phyloP scores from a whole-genome alignment of 2,113 vertebrate species.

The Antechinus flavipes region DNA sequence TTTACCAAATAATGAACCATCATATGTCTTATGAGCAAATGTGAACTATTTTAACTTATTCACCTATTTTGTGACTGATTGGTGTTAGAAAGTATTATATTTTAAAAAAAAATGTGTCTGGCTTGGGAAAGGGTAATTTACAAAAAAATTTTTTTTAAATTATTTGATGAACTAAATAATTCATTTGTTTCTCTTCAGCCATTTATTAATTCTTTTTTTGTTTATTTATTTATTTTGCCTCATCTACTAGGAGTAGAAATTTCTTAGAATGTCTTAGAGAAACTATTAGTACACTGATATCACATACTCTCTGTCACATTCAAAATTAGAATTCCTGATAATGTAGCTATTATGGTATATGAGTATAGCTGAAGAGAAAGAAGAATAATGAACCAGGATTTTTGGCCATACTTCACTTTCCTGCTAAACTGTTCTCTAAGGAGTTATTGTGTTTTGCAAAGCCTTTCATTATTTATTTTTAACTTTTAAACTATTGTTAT shows the following conservation, averaged over 20 bases:
- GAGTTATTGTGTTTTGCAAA: neutral
- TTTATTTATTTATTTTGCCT: neutral
- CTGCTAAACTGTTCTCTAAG: neutral
- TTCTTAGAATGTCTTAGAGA: neutral
- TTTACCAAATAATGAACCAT: neutral
- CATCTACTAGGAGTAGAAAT: neutral
- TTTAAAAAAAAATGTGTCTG: neutral
- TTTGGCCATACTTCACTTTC: neutral
- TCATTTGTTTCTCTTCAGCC: neutral
- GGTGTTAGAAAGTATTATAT: neutral
- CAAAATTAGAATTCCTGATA: neutral
- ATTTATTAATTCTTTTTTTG: too few relatives aligned
- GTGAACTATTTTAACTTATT: neutral
- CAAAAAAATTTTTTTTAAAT: neutral
- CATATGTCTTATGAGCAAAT: conserved; percentile 14
- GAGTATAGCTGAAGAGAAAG: neutral
- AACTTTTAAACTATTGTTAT: neutral
- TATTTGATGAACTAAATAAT: too few relatives aligned
- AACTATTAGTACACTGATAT: neutral
- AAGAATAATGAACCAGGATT: neutral
- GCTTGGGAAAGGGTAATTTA: neutral
- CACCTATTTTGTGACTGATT: neutral
- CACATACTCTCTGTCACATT: neutral
- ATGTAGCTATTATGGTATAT: neutral
- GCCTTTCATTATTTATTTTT: neutral